phyloP scores from a whole-genome alignment of 37 sponge, comb jelly and placozoan species.

The Hexactinellida sp. region DNA sequence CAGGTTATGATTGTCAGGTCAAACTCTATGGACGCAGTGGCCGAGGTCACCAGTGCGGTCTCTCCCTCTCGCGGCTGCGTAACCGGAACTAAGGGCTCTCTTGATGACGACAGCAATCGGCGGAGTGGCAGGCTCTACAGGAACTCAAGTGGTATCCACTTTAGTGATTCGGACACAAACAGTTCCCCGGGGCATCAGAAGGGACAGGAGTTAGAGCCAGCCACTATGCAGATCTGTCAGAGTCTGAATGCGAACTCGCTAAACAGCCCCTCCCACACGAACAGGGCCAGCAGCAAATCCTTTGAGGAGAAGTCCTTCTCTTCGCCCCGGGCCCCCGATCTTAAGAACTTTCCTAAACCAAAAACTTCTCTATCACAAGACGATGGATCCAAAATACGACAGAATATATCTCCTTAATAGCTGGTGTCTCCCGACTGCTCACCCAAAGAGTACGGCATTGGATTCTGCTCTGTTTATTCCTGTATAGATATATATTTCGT shows the following conservation, averaged over 20 bases:
- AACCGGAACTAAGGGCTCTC: background rate
- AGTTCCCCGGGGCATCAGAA: background rate
- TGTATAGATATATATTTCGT: background rate
- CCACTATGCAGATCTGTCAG: background rate
- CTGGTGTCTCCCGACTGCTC: background rate
- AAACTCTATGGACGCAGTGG: background rate
- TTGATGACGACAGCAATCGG: background rate
- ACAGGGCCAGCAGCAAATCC: background rate
- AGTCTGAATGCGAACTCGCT: background rate
- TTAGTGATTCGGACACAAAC: background rate
- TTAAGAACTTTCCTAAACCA: slow-evolving; percentile 4
- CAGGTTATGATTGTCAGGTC: background rate
- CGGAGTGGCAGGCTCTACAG: background rate
- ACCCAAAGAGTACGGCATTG: too few relatives aligned
- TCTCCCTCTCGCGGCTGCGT: background rate
- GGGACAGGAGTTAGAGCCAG: too few relatives aligned
- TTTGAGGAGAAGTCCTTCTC: background rate
- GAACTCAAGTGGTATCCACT: background rate
- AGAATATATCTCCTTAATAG: background rate
- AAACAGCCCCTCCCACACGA: background rate
- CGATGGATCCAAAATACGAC: background rate
- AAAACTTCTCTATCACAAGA: background rate
- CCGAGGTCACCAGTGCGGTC: background rate
- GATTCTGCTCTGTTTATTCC: background rate
- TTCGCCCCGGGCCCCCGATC: background rate